Percentiles rank a stretch among this genome's conserved stretches.
Evolutionary conservation across 2,888 invertebrate species (phyloP).

Genomic region (Acanthoscelides obtectus): DNA sequence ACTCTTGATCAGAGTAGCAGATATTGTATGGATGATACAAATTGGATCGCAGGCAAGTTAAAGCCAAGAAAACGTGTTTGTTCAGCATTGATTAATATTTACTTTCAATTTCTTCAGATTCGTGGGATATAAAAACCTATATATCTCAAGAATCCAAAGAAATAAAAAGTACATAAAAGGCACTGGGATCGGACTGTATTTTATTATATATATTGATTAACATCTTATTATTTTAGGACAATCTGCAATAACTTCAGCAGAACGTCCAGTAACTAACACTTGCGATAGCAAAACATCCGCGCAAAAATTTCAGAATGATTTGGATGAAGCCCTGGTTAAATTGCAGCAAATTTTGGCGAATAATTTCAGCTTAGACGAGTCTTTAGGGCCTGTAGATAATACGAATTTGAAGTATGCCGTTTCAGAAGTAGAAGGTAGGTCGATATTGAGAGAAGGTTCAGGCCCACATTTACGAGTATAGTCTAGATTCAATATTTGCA

Average conservation of each 20-base stretch:
- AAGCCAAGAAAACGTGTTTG: no score
- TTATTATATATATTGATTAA: not conserved
- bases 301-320: conserved; percentile 58
- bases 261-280: not conserved
- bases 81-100: no score
- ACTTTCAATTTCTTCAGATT: no score
- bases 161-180: no score
- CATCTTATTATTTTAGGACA: conserved; percentile 9
- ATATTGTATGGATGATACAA: conserved; percentile 57
- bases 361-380: conserved; percentile 59
- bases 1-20: conserved; percentile 6
- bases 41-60: conserved; percentile 58
- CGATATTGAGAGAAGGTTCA: no score
- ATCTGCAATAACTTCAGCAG: conserved; percentile 6
- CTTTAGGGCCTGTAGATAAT: conserved; percentile 58
- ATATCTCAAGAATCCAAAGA: no score
- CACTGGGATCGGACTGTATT: no score
- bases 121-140: no score
- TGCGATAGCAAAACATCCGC: conserved; percentile 32
- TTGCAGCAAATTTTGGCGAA: conserved; percentile 67
- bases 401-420: conserved; percentile 63
- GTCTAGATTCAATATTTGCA: no score
- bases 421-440: conserved; percentile 61
- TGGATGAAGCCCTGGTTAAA: conserved; percentile 65
- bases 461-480: no score